phyloP scores from a whole-genome alignment of 1,140 invertebrate species.

The Drosophila truncata region DNA sequence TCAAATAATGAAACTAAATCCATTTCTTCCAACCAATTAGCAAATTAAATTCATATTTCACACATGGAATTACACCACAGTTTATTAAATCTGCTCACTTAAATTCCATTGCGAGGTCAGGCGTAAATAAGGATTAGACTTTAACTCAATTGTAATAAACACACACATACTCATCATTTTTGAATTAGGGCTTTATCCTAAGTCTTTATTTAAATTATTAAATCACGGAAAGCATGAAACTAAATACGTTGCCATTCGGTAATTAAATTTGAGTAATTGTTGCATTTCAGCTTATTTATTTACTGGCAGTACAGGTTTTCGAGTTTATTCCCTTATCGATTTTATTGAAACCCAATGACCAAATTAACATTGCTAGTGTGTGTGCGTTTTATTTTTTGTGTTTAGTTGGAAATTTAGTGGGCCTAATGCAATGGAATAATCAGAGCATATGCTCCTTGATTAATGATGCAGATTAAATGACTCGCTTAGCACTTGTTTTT shows the following conservation, averaged over 20 bases:
- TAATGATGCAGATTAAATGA: constrained; percentile 75
- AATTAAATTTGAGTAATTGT: constrained; percentile 58
- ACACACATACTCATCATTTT: neutral
- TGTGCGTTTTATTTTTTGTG: constrained; percentile 9
- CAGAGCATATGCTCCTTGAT: constrained; percentile 64
- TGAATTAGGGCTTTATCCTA: neutral
- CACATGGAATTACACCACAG: constrained; percentile 8
- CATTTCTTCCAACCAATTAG: constrained; percentile 3
- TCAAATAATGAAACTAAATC: neutral
- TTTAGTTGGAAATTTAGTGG: constrained; percentile 42
- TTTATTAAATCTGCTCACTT: neutral
- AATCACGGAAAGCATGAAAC: constrained; percentile 36
- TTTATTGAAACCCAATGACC: constrained; percentile 40
- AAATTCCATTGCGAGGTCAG: neutral
- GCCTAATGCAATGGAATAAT: constrained; percentile 61
- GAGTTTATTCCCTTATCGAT: constrained; percentile 55
- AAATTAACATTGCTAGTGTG: constrained; percentile 44
- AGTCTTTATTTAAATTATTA: constrained; percentile 20
- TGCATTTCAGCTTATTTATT: constrained; percentile 46
- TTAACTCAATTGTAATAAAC: neutral
- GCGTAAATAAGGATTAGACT: constrained; percentile 4
- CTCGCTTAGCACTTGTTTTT: constrained; percentile 42
- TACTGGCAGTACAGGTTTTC: constrained; percentile 57
- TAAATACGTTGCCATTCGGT: constrained; percentile 15
- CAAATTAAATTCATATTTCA: constrained; percentile 11